Conservation (phyloP, 2,888 invertebrate genomes). For the Drosophila kuntzei region DNA sequence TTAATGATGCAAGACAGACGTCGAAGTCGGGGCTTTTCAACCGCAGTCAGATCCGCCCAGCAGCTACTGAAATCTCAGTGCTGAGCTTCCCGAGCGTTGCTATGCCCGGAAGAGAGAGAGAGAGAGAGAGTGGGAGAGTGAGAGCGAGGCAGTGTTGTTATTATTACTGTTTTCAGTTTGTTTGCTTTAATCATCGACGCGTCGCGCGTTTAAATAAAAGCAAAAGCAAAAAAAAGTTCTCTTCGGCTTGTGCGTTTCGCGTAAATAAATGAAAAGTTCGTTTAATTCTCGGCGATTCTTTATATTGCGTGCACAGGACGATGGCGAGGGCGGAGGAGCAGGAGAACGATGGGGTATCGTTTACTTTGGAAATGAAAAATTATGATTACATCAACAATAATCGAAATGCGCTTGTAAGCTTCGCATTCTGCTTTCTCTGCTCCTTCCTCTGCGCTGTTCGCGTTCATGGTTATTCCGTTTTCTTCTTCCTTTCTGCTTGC, state of each 20-base stretch:
- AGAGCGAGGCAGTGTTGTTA: constrained; percentile 8
- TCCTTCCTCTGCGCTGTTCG: constrained; percentile 1
- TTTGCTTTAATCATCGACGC: constrained; percentile 76
- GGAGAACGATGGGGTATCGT: constrained; percentile 53
- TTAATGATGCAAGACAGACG: constrained; percentile 78
- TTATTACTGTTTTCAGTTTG: constrained; percentile 46
- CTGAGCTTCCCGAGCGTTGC: constrained; percentile 36
- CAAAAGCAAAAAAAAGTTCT: constrained; percentile 36
- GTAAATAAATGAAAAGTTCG: constrained; percentile 79
- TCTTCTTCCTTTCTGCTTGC: constrained; percentile 17
- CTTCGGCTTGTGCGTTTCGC: constrained; percentile 59
- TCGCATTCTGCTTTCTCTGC: constrained; percentile 34
- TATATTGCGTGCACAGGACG: constrained; percentile 39
- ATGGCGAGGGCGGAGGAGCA: neutral
- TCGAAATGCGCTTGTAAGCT: constrained; percentile 81
- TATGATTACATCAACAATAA: constrained; percentile 81
- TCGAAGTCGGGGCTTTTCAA: constrained; percentile 42
- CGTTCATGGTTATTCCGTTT: constrained; percentile 30
- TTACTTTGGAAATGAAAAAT: constrained; percentile 82
- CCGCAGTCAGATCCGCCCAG: constrained; percentile 47
- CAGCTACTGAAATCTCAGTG: constrained; percentile 49
- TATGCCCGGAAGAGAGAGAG: constrained; percentile 12
- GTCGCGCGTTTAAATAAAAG: constrained; percentile 63
- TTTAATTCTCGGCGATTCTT: constrained; percentile 75
- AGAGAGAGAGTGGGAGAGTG: neutral